A percentile compares a stretch with the other conserved stretches of the same genome.
phyloP scores from a whole-genome alignment of 2,113 vertebrate genomes.

The Raja brachyura region DNA sequence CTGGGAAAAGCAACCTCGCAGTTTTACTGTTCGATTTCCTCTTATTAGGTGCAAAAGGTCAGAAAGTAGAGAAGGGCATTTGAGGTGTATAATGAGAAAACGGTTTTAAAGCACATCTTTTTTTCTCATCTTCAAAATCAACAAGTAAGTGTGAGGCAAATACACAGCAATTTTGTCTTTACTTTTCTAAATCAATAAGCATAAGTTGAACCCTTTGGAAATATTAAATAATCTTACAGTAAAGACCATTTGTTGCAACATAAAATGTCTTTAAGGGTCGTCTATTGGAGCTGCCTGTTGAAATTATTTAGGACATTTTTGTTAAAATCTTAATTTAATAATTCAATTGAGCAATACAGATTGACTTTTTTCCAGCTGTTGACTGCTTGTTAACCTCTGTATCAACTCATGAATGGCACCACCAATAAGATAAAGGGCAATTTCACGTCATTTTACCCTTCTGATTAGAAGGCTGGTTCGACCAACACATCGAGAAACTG shows the following conservation, averaged over 20 bases:
- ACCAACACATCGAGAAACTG: no score
- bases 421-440: no score
- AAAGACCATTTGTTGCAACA: neutral
- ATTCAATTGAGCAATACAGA: no score
- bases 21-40: conserved; percentile 22
- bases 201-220: neutral
- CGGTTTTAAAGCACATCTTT: neutral
- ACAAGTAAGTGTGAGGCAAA: neutral
- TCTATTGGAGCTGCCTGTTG: neutral
- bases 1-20: conserved; percentile 23
- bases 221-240: neutral
- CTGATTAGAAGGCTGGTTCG: neutral
- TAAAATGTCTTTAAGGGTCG: neutral
- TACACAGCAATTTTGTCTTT: neutral
- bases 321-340: no score
- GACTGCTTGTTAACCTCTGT: neutral
- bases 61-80: conserved; percentile 5
- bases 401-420: neutral
- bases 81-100: neutral
- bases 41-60: conserved; percentile 27
- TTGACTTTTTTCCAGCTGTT: neutral
- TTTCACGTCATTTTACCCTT: neutral
- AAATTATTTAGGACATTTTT: neutral
- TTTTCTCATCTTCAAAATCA: conserved; percentile 4
- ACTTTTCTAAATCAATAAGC: neutral